Base-by-base conservation (phyloP, 2,113 vertebrate species). In the Pampusana beccarii region DNA sequence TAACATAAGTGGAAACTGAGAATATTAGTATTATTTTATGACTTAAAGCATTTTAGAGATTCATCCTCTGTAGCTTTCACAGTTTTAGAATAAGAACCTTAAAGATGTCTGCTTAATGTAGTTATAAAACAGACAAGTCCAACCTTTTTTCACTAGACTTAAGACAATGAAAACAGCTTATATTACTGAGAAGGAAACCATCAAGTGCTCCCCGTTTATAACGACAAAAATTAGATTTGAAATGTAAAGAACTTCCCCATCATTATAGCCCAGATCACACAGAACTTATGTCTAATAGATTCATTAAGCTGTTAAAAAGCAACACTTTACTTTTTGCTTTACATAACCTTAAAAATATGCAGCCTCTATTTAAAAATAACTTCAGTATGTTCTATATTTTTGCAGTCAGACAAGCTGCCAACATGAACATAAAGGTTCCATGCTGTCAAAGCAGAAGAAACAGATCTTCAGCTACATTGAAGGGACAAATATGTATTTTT, bases 401-500 rank as follows among this genome's bases (percentile, higher is more conserved):
- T 88, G 74, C 93, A 96, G 90, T 82, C 80, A 97, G 86, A 96
- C 75, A 92, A 95, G 93, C 88, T 95, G 94, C 94, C 94, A 95
- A 90, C 85, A 64, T 16, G 90, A 82, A 77, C 64, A 73, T 94
- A 93, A 97, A 97, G 93, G 90, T 96, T 96, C 79, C 73, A n/a
- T 74, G 93, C 93, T 96, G 93, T 94, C 88, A 91, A 90, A 95
- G 83, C 85, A 94, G 65, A 92, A 94, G 93, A 91, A 96, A 93
- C 83, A 95, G 95, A 95, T 81, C 95, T 93, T 95, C 88, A 94
- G 90, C 92, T 95, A 86, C 77, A 88, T 0, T 69, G 75, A 90
- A 93, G 96, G 92, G 92, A 97, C 94, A 97, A 96, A 97, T 88
- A 78, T 3, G 69, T 95, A 97, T 94, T 97, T 93, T 86, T 91